Conservation (phyloP, 2,113 vertebrate genomes). For the Ammodytes marinus region DNA sequence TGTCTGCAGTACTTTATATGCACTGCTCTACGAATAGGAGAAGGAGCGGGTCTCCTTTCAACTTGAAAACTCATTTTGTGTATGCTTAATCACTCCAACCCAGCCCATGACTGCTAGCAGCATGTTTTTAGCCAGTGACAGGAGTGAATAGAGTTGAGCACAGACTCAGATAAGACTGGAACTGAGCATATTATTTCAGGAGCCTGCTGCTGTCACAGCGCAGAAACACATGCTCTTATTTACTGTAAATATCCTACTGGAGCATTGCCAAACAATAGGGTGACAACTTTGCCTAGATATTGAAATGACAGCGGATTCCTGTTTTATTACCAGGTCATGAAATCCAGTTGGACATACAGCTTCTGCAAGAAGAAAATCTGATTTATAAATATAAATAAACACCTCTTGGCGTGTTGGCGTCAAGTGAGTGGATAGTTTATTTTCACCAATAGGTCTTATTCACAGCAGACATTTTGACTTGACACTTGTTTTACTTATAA, state of each 20-base stretch:
- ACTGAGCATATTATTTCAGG: neutral
- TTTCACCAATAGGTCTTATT: neutral
- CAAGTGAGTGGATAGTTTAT: neutral
- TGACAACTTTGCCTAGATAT: constrained; percentile 18
- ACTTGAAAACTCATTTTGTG: neutral
- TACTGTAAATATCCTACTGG: constrained; percentile 35
- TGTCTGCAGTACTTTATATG: neutral
- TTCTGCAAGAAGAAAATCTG: neutral
- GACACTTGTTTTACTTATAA: neutral
- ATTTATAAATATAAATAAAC: constrained; percentile 1
- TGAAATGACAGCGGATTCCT: constrained; percentile 42
- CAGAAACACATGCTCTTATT: constrained; percentile 12
- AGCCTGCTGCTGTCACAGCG: neutral
- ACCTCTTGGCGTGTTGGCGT: neutral
- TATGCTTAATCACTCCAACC: neutral
- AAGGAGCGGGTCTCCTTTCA: constrained; percentile 1
- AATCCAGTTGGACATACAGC: constrained; percentile 19
- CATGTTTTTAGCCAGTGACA: constrained; percentile 3
- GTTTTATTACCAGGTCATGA: constrained; percentile 10
- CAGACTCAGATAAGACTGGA: constrained; percentile 1
- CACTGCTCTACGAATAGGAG: neutral
- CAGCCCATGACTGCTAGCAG: neutral
- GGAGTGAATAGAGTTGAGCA: neutral
- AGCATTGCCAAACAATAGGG: constrained; percentile 24
- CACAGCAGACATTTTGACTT: neutral